Conservation (phyloP, 2,888 invertebrate genomes). For the Drosophila merina region DNA sequence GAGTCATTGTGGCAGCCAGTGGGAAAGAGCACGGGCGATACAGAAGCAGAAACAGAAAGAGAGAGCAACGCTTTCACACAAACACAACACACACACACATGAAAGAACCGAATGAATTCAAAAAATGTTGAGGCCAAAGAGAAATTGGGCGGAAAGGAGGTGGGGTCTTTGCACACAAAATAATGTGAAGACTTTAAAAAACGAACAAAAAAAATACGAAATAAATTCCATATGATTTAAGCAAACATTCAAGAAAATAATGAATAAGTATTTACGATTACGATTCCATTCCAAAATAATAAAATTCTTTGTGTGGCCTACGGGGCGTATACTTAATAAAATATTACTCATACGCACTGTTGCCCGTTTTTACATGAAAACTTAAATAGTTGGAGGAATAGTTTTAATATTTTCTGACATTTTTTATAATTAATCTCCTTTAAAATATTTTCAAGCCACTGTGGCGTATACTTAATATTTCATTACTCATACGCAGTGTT, state of each 20-base stretch:
- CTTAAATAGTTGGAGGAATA: no score
- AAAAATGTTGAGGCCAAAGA: slow-evolving; percentile 8
- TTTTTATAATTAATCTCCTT: no score
- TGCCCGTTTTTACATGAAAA: neutral
- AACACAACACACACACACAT: neutral
- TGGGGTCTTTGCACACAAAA: neutral
- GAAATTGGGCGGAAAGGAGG: slow-evolving; percentile 25
- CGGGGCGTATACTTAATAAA: neutral
- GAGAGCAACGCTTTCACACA: neutral
- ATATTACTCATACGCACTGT: neutral
- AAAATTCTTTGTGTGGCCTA: neutral
- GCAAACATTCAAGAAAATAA: neutral
- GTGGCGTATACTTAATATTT: neutral
- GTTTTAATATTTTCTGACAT: no score
- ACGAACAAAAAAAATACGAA: slow-evolving; percentile 2
- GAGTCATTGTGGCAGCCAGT: slow-evolving; percentile 19
- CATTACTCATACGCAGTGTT: neutral
- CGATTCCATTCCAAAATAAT: neutral
- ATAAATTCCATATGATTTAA: neutral
- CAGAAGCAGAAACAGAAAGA: slow-evolving; percentile 6
- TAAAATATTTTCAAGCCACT: neutral
- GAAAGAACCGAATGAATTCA: neutral
- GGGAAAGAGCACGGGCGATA: neutral
- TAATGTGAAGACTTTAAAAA: neutral
- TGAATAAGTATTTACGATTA: neutral